Conservation (phyloP, 2,113 vertebrate genomes). For the Todiramphus saurophagus region DNA sequence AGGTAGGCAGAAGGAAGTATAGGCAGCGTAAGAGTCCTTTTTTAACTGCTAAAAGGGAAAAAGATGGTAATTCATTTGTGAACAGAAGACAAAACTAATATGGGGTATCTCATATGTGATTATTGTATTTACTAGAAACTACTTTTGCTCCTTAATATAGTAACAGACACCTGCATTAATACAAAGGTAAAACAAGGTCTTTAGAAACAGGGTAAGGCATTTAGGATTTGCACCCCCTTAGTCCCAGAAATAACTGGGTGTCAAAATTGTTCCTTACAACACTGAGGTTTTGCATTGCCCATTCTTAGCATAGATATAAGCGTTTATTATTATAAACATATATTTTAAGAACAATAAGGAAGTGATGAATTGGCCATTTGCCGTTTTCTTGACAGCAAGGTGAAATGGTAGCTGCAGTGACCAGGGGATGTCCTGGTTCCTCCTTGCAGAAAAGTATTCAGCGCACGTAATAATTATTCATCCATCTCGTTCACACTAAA, state of each 20-base stretch:
- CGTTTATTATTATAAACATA: background rate
- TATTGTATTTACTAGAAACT: background rate
- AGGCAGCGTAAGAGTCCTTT: background rate
- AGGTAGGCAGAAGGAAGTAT: background rate
- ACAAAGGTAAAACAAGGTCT: background rate
- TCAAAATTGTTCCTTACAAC: background rate
- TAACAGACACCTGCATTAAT: background rate
- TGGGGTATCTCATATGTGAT: background rate
- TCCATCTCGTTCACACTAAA: conserved; percentile 86
- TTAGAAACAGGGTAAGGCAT: background rate
- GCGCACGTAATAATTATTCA: conserved; percentile 88
- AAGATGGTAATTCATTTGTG: background rate
- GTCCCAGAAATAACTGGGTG: background rate
- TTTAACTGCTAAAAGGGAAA: background rate
- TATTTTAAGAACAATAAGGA: conserved; percentile 36
- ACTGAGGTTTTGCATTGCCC: background rate
- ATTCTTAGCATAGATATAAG: background rate
- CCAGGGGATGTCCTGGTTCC: conserved; percentile 73
- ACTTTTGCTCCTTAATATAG: background rate
- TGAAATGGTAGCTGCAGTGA: conserved; percentile 68
- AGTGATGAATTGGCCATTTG: conserved; percentile 76
- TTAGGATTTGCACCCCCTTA: background rate
- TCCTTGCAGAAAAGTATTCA: conserved; percentile 80
- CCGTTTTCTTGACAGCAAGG: conserved; percentile 76
- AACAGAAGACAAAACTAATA: background rate